phyloP scores from a whole-genome alignment of 1,140 invertebrate genomes.

The Triops cancriformis region DNA sequence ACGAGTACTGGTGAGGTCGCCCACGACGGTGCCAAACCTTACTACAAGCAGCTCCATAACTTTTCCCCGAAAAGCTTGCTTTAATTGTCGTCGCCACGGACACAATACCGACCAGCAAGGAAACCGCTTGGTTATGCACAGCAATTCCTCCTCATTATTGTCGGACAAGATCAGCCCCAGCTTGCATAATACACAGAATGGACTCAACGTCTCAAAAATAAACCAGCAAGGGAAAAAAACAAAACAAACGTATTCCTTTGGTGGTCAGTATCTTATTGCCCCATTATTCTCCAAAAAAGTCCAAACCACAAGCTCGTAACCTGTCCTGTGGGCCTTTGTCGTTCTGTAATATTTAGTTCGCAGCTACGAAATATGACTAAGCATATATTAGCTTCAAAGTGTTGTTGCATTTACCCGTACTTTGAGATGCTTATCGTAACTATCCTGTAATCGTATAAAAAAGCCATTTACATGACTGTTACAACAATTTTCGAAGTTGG shows the following conservation, averaged over 20 bases:
- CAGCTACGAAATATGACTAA: not conserved
- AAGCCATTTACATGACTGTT: too few species aligned
- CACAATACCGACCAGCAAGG: not conserved
- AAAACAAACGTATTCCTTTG: not conserved
- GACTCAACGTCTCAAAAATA: not conserved
- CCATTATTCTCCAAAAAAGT: not conserved
- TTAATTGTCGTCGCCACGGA: not conserved
- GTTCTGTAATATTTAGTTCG: not conserved
- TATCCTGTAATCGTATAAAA: too few species aligned
- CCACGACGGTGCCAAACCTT: not conserved
- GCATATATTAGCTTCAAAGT: not conserved
- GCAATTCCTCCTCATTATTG: constrained; percentile 1
- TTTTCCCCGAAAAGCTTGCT: not conserved
- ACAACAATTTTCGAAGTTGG: too few species aligned
- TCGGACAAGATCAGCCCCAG: not conserved
- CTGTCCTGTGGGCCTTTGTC: not conserved
- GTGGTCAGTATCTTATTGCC: not conserved
- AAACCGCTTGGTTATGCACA: not conserved
- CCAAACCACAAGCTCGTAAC: not conserved
- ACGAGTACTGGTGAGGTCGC: not conserved
- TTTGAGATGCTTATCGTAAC: not conserved
- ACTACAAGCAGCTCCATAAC: not conserved
- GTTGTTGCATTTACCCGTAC: not conserved
- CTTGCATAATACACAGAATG: not conserved
- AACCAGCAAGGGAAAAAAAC: not conserved